A percentile compares a stretch with the other conserved stretches of the same genome.
Conservation (phyloP, 2,888 invertebrate genomes). For the Elysia crispata region DNA sequence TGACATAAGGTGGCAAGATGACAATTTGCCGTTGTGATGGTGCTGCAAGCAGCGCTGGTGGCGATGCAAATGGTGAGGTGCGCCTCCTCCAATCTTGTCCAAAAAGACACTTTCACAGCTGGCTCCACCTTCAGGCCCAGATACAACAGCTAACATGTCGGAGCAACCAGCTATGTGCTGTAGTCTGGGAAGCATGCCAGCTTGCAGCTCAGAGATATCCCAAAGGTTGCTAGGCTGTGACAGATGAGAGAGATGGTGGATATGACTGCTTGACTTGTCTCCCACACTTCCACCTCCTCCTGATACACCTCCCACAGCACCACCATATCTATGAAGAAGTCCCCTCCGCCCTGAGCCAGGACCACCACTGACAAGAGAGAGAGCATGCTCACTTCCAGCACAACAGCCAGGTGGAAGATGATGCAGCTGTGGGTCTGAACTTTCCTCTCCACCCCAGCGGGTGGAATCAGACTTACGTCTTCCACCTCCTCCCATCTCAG, state of each 20-base stretch:
- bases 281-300: neutral
- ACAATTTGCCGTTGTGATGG: no score
- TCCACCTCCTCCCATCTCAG: conserved; percentile 43
- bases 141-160: conserved; percentile 39
- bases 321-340: neutral
- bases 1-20: conserved; percentile 16
- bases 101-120: conserved; percentile 45
- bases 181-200: conserved; percentile 29
- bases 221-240: conserved; percentile 44
- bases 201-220: conserved; percentile 40
- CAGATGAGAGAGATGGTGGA: no score
- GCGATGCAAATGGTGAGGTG: no score
- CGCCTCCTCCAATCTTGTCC: conserved; percentile 10
- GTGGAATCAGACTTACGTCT: conserved; percentile 29
- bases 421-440: conserved; percentile 13
- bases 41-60: no score
- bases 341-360: no score
- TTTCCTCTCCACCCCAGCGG: conserved; percentile 25
- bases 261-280: no score
- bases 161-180: conserved; percentile 37
- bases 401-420: neutral
- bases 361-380: neutral
- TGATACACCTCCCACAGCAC: neutral
- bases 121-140: conserved; percentile 13
- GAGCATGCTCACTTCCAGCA: no score